Percentiles rank a stretch among this genome's conserved stretches.
Conservation (phyloP, 1,140 invertebrate species). For the Coelopa frigida region DNA sequence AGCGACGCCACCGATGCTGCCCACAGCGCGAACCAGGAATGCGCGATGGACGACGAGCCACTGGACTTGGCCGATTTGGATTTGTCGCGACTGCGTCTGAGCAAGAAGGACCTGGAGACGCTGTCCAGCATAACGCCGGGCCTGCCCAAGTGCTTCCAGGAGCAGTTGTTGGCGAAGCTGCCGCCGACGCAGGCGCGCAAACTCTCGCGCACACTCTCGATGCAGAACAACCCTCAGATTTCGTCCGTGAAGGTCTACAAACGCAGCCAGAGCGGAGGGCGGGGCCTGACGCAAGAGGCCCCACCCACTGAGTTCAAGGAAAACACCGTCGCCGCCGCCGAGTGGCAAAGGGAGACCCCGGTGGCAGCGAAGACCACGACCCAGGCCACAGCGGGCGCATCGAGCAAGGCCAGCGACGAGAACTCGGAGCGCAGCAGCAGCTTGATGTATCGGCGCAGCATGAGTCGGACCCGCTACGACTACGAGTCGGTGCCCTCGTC, state of each 20-base stretch:
- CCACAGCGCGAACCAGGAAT: slow-evolving; percentile 21
- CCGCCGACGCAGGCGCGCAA: slow-evolving; percentile 54
- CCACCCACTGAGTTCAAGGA: background rate
- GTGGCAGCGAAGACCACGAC: background rate
- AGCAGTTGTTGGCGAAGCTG: slow-evolving; percentile 55
- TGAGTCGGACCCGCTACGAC: slow-evolving; percentile 22
- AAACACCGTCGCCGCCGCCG: background rate
- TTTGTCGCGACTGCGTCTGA: slow-evolving; percentile 55
- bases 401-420: slow-evolving; percentile 1
- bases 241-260: slow-evolving; percentile 28
- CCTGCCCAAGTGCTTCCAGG: slow-evolving; percentile 55
- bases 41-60: slow-evolving; percentile 43
- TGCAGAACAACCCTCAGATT: slow-evolving; percentile 34
- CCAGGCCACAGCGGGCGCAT: too few species aligned
- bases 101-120: slow-evolving; percentile 57
- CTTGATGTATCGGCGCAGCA: slow-evolving; percentile 30
- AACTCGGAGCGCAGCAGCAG: too few species aligned
- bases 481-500: slow-evolving; percentile 12
- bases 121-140: slow-evolving; percentile 58
- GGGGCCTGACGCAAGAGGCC: slow-evolving; percentile 7
- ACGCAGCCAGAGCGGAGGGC: slow-evolving; percentile 39
- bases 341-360: slow-evolving; percentile 1
- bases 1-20: slow-evolving; percentile 10
- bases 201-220: slow-evolving; percentile 55
- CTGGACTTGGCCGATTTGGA: slow-evolving; percentile 58